Evolutionary conservation across 1,140 invertebrate genomes (phyloP), one percentile per base, ranked within the genome.

Genomic region (Megalopta genalis): DNA sequence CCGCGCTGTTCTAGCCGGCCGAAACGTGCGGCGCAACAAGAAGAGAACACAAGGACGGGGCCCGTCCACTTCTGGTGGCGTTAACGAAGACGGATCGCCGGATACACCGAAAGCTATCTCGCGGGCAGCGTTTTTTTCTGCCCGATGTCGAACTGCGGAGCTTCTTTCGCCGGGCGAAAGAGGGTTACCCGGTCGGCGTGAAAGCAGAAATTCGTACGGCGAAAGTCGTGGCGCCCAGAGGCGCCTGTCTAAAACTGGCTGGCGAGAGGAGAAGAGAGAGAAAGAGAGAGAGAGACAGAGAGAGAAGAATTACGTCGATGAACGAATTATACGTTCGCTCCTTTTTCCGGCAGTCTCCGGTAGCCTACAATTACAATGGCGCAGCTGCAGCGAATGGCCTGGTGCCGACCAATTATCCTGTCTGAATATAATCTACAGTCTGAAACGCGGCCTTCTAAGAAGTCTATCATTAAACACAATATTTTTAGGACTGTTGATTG

Each of bases 391-490:
- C 82, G 72, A 81, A 62, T 78, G 66, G 80, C 68, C 83, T 39
- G 14, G 9, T 74, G 68, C 74, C 67, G 74, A 68, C 66, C 88
- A 88, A 90, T 90, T 90, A 90, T 86, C 87, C 78, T 85, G 87
- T 90, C 85, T 77, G 69, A 71, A 82, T 79, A 76, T 90, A 87
- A 90, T 90, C 86, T 89, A 86, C 82, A 85, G 83, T 89, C 88
- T 81, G 65, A 66, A 82, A 62, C 71, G 52, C 70, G 57, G 42
- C 60, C 71, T 78, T 42, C 75, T 68, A 72, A 82, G 80, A 71
- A 67, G 78, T 88, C 87, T 90, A 86, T 90, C 83, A 90, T 90
- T 90, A 90, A 86, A 85, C 74, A 80, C 75, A 82, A 89, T 86
- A 90, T 89, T 89, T 90, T 89, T 86, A 82, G 77, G 80, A 72